These are phyloP conservation scores for Mylabris phalerata DNA, from an alignment of 1,140 invertebrate species.

Conservation along the genomic window DNA sequence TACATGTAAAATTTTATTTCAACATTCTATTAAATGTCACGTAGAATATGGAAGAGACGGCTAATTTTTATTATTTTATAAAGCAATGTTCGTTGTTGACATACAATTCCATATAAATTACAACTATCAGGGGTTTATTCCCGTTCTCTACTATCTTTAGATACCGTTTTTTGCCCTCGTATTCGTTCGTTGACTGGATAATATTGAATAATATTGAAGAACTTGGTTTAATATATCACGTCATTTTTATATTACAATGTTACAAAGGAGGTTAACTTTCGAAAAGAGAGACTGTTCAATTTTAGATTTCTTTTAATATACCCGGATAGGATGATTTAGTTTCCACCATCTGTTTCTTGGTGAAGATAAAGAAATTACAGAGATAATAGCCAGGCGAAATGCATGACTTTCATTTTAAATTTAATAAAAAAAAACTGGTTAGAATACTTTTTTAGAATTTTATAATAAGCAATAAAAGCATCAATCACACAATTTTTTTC, in stretches of 20 bases:
- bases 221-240: slow-evolving; percentile 12
- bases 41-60: slow-evolving; percentile 4
- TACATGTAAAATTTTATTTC: slow-evolving; percentile 1
- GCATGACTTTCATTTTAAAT: slow-evolving; percentile 28
- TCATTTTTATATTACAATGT: slow-evolving; percentile 8
- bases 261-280: too few species aligned
- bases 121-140: too few species aligned
- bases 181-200: not conserved
- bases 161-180: not conserved
- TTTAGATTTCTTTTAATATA: slow-evolving; percentile 30
- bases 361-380: slow-evolving; percentile 29
- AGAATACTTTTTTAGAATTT: not conserved
- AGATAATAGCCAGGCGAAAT: slow-evolving; percentile 22
- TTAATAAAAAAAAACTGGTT: slow-evolving; percentile 19
- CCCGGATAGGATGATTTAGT: slow-evolving; percentile 27
- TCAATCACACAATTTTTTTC: too few species aligned
- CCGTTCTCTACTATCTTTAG: too few species aligned
- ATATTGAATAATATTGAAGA: too few species aligned
- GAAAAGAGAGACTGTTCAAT: slow-evolving; percentile 20
- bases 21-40: slow-evolving; percentile 11
- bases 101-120: too few species aligned
- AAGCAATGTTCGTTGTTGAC: too few species aligned
- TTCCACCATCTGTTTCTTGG: slow-evolving; percentile 23
- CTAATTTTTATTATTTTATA: slow-evolving; percentile 3
- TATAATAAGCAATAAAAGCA: too few species aligned